Conservation (phyloP, 2,113 vertebrate genomes). For the Mustelus asterias region DNA sequence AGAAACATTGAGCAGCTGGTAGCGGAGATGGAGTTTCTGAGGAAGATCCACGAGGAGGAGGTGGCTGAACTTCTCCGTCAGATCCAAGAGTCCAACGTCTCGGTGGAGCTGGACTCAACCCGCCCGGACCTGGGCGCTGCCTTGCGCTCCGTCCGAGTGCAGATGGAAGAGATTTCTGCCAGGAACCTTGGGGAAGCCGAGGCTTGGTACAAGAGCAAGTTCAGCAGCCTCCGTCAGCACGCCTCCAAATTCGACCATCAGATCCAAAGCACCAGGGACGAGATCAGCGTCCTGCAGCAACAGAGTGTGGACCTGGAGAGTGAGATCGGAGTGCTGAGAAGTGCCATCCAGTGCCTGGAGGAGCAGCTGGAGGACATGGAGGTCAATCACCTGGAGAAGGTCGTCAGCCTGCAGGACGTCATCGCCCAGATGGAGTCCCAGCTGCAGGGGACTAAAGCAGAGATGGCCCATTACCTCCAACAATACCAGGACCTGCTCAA, state of each 20-base stretch:
- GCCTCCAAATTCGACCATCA: constrained; percentile 58
- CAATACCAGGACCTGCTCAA: constrained; percentile 59
- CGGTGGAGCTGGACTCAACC: constrained; percentile 51
- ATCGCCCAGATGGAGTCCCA: constrained; percentile 62
- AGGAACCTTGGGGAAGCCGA: constrained; percentile 65
- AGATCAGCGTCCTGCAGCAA: constrained; percentile 58
- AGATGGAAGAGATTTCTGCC: constrained; percentile 61
- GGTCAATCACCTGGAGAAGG: constrained; percentile 56
- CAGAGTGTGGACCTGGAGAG: constrained; percentile 61
- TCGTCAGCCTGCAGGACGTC: constrained; percentile 47
- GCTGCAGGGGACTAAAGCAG: constrained; percentile 62
- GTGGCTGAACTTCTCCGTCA: constrained; percentile 60
- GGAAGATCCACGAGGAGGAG: constrained; percentile 58
- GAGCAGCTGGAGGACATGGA: constrained; percentile 68
- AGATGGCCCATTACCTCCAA: constrained; percentile 56
- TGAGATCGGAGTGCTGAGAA: constrained; percentile 58
- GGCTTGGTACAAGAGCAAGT: constrained; percentile 70
- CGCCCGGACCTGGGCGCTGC: constrained; percentile 55
- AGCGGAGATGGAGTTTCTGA: constrained; percentile 59
- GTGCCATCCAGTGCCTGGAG: constrained; percentile 56
- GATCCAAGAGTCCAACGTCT: constrained; percentile 58
- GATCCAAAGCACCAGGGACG: constrained; percentile 61
- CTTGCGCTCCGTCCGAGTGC: constrained; percentile 51
- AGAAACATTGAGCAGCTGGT: constrained; percentile 55
- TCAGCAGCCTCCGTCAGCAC: constrained; percentile 60